Conservation (phyloP, 2,113 vertebrate genomes). For the Haliaeetus leucogaster region DNA sequence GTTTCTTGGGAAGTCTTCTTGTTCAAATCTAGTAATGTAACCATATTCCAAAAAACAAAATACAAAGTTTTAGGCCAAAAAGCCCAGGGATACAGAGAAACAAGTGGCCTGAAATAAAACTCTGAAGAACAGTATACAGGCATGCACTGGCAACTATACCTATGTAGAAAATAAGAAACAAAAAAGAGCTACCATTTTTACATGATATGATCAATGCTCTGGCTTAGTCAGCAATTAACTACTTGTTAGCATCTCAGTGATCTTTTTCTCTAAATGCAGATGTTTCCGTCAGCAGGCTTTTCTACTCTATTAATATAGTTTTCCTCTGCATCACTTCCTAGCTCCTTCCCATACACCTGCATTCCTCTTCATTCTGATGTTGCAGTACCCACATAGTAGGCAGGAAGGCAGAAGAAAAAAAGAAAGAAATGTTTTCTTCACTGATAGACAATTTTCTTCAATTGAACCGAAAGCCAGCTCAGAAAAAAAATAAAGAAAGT, state of each 20-base stretch:
- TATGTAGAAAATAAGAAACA: background rate
- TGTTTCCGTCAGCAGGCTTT: background rate
- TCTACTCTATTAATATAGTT: background rate
- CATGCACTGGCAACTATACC: background rate
- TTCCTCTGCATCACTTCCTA: background rate
- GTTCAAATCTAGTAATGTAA: background rate
- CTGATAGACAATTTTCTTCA: background rate
- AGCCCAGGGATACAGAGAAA: background rate
- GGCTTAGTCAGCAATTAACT: background rate
- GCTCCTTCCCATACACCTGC: background rate
- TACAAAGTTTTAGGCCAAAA: background rate
- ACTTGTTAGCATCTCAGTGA: background rate
- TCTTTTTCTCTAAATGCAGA: background rate
- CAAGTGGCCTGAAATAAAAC: background rate
- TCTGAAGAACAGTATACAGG: background rate
- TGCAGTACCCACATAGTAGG: background rate
- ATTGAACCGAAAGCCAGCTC: background rate
- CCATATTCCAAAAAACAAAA: background rate
- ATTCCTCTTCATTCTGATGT: background rate
- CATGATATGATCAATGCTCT: background rate
- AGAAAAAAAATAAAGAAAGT: background rate
- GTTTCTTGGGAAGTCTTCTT: background rate
- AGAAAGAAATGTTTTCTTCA: background rate
- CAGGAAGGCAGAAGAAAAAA: background rate
- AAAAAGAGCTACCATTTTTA: background rate